Evolutionary conservation across 2,888 invertebrate species (phyloP), one percentile per base, ranked within the genome.

Genomic region (Amphipyra berbera): DNA sequence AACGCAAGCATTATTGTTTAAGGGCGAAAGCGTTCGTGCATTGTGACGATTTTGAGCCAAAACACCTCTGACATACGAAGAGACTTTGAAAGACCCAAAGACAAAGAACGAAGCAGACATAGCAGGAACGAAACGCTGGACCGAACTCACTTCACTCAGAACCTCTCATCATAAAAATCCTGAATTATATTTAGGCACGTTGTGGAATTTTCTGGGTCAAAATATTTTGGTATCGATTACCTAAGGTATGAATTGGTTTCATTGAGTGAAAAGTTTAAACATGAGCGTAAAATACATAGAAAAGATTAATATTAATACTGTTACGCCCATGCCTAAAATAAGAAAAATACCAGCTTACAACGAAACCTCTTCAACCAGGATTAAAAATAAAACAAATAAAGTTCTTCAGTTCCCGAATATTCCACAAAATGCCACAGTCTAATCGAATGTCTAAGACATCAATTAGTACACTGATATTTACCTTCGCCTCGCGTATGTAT

Each of bases 401-500:
- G n/a, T 21, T 35, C 7, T 1, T 45, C 0, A 0, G 6, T 1
- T 6, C 7, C 7, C 6, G 7, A 53, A 65, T 58, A 69, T 73
- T 77, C 80, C 81, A 82, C 76, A 84, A 78, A 84, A 82, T 60
- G 80, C 68, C 83, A 86, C 76, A 86, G 81, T 62, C 61, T 78
- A 78, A 61, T 75, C 30, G 63, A 59, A 55, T 59, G 47, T 58
- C 54, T 50, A 59, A 38, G 27, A 50, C 48, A 50, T 30, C 42
- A 48, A 62, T 82, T 79, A 65, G 65, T 58, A n/a, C 67, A 76
- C 67, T 73, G 54, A 86, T 94, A 94, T 94, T 97, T 97, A 99
- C 99, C 98, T 99, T 99, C 85, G 99, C 99, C 96, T 99, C 99
- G 76, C 99, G 96, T 87, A 99, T 98, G 94, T 97, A 98, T 91